Base-by-base conservation (phyloP, 92 coral and sea anemone genomes). In the Epizoanthus stellaris region DNA sequence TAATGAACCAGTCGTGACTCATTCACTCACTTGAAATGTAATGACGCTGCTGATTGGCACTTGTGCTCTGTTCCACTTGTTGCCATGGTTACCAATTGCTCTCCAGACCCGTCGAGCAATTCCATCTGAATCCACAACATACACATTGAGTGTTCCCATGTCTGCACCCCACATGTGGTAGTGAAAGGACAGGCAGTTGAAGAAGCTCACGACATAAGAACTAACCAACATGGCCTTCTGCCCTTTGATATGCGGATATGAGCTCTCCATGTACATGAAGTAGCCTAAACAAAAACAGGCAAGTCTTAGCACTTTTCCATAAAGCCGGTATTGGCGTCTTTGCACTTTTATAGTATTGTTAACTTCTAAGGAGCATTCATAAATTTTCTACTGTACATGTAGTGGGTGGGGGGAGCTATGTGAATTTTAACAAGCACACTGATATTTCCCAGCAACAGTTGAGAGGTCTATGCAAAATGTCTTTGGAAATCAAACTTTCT, bases 71-170 rank as follows among this genome's bases (percentile, higher is more conserved):
- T 63, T 42, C 83, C 83, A 79, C 83, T 63, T 49, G 21, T 79
- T 63, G 64, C 83, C 72, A n/a, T 79, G 83, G 20, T 79, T 13
- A 45, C 83, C 83, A 63, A 79, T 63, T 19, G 83, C 83, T 45
- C 83, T 67, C 83, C 83, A 79, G 34, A 79, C 60, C 30, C 12
- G 15, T n/a, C 19, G 17, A n/a, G 17, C 0, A 2, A 62, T 63
- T 6, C 25, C 72, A 59, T 59, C 68, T 5, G 72, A 63, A 43
- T 63, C 60, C 71, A 63, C 39, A 3, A 62, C 70, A 63, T 63
- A 45, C 6, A 79, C 83, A 15, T 79, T 42, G 25, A 79, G 83
- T 9, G 83, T 62, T 0, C 83, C 83, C 83, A 79, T 62, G 40
- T 63, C 36, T n/a, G 30, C 3, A 36, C 83, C 83, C 70, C 70